Base-by-base conservation (phyloP, 2,113 vertebrate genomes). In the Manacus vitellinus region DNA sequence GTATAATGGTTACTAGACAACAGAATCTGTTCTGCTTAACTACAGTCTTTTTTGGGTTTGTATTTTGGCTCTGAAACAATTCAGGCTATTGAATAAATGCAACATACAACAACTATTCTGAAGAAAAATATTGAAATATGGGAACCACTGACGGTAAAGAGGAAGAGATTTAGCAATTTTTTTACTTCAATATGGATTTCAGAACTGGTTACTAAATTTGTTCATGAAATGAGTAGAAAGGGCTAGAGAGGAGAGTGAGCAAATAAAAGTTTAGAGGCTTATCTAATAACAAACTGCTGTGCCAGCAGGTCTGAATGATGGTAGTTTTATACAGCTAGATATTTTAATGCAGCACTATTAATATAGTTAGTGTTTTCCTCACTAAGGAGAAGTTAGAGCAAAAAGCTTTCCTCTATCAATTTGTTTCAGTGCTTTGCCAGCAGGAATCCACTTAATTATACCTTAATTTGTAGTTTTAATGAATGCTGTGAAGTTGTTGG, bases 381-480 rank as follows among this genome's bases (percentile, higher is more conserved):
- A 21, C n/a, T 88, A 7, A 25, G 28, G 25, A 83, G 49, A 78
- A 85, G 16, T 56, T 25, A 61, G 22, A 82, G 41, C 14, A 65
- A 87, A 95, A 88, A 79, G 2, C 58, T 89, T 89, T 82, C 28
- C 41, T 46, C 37, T 66, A 30, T 73, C 68, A 85, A 72, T 75
- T 75, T 87, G 21, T 68, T 1, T 0, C 5, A 22, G 18, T 61
- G 20, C 12, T 89, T 94, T 81, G 43, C 82, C 61, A 68, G 70
- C 15, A 75, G 70, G 22, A 72, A 87, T 89, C 44, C 78, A 52
- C 54, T 81, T 85, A 92, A 84, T 74, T 87, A 35, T 52, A 30
- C 81, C 47, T 96, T 86, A 92, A 87, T 92, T 91, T 92, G n/a
- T 61, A 27, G 19, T n/a, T 94, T 91, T 72, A 89, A 55, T 78